Base-by-base conservation (phyloP, 2,797 vertebrate species). In the Chromobotia macracanthus region DNA sequence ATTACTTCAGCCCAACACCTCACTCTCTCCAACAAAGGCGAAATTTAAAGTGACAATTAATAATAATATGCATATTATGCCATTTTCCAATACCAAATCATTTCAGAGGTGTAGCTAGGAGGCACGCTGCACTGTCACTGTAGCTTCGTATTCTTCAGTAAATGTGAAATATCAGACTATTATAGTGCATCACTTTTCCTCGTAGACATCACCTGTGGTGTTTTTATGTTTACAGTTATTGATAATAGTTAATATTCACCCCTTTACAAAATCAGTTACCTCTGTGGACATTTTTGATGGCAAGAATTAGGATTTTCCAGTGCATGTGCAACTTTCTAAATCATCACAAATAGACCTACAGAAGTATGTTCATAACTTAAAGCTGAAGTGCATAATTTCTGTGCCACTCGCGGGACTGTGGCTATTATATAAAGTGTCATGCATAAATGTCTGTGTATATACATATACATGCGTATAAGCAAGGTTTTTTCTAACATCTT, bases 1-100 rank as follows among this genome's bases (percentile, higher is more conserved):
- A 80, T 84, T 82, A 77, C 80, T 82, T 70, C 38, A 25, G 28
- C 50, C 12, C 72, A 70, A 44, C 64, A 77, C 64, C 44, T 35
- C 67, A 19, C 64, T 80, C 55, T 51, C 25, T 76, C 63, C 44
- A 56, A 77, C 41, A 74, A 70, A 0, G 51, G 12, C 51, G 12
- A 23, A 61, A 64, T 63, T 72, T 63, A 66, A 80, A 80, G 61
- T 3, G 50, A 56, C 70, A 51, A 72, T 82, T 67, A 80, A 77
- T 63, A 80, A 80, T 63, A 79, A 65, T 28, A 55, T 72, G 21
- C 46, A 63, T 41, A 51, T 63, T 63, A 51, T 48, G 15, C 35
- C 51, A 35, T 80, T 75, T 79, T 67, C 12, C 18, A 15, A 55
- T 48, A 19, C 61, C 46, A 74, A 82, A 75, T 69, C 23, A 68